Base-by-base conservation (phyloP, 2,888 invertebrate genomes). In the Chymomyza amoena region DNA sequence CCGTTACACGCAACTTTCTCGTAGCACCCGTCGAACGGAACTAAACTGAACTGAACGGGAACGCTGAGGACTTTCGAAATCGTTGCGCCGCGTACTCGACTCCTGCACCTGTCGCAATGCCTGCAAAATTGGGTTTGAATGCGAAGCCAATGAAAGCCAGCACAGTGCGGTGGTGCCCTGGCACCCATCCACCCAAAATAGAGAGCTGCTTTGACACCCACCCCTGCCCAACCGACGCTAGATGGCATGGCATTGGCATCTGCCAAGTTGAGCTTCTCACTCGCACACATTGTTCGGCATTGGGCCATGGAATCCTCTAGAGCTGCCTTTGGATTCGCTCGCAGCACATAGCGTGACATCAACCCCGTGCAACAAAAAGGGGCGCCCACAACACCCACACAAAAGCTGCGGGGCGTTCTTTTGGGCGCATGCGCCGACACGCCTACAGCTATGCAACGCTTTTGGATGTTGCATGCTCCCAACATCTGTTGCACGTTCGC, bases 351-450 rank as follows among this genome's bases (percentile, higher is more conserved):
- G 84, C 84, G 79, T 73, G 73, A 78, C 89, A 78, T 86, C 82
- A 85, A 81, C 85, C 84, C 81, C 70, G 59, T 52, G 64, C 60
- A 62, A 73, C 75, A 66, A 56, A 66, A 56, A 64, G 1, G 25
- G 25, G 10, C 50, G 52, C 66, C 60, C 64, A 68, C 70, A 68
- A 64, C 69, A 61, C 78, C 67, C 77, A 77, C 80, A 77, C 76
- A 65, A 4, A 65, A 4, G 28, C 32, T 45, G 0, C 0, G 7
- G 15, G 36, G 81, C 18, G 64, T 64, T 68, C 45, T 32, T 16
- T 32, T 16, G 10, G 16, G 88, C 91, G 91, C 91, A 91, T 89
- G 89, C 81, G 87, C 85, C 82, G 89, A 70, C 89, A 89, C 91
- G 91, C 91, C 91, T 82, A 82, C 87, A 76, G 76, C 72, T 77